Base-by-base conservation (phyloP, 64 coral and sea anemone species). In the Montipora cactus region DNA sequence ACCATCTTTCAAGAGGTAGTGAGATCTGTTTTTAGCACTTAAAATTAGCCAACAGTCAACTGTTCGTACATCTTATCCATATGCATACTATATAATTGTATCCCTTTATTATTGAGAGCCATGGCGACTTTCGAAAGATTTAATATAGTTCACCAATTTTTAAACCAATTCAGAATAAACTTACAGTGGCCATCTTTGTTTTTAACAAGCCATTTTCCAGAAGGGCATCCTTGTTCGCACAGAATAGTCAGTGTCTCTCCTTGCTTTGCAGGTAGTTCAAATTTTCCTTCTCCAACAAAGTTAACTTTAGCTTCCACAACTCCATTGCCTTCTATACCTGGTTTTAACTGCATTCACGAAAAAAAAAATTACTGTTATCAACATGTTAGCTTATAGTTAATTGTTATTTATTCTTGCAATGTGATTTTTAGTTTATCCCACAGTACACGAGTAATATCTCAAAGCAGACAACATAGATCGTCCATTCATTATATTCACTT, bases 131-230 rank as follows among this genome's bases (percentile, higher is more conserved):
- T 37, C 28, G 0, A 37, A 37, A 37, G 28, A 37, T 37, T 55
- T 55, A 5, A 64, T 15, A 64, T 64, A 4, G 59, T 64, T 64
- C 20, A 12, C 4, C 3, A 5, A 71, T 44, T 55, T 68, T n/a
- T 3, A 49, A 18, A 83, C 1, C 7, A 80, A 57, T 51, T 23
- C 0, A 14, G 47, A 72, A 2, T 19, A n/a, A 44, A 93, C 92
- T 44, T 88, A 93, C 92, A 93, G 49, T 93, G 92, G 71, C 92
- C 92, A 88, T 88, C 79, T 20, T n/a, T 3, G 47, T 87, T 80
- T 79, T 68, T 88, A 37, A 93, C 49, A 45, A 93, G 76, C 92
- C 92, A 93, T 74, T 88, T 93, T 53, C 85, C 85, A 53, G 50
- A 10, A 46, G 92, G 83, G 23, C 92, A 93, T 58, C 74, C 74